A percentile compares a stretch with the other conserved stretches of the same genome.
These are phyloP conservation scores for Tenrec ecaudatus DNA, from an alignment of 2,113 vertebrate genomes.

Conservation along the genomic window DNA sequence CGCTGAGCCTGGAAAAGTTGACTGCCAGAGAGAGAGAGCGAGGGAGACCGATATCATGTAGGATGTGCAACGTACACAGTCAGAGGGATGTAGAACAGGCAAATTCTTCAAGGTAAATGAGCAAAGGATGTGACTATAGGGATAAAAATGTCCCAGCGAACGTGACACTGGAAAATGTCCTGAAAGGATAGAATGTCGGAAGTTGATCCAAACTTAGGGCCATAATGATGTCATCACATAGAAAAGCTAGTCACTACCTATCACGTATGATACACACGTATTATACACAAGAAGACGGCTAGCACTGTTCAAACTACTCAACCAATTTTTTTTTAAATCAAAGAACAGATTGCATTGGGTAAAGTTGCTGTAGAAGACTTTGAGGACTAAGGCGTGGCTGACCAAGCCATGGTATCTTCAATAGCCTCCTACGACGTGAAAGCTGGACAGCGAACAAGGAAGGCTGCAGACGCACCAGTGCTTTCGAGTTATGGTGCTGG, in stretches of 20 bases:
- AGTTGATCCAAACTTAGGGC: background rate
- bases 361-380: too few relatives aligned
- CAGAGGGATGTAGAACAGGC: background rate
- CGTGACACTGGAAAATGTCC: background rate
- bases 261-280: too few relatives aligned
- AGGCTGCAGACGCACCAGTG: too few relatives aligned
- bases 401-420: too few relatives aligned
- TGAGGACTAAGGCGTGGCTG: too few relatives aligned
- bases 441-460: too few relatives aligned
- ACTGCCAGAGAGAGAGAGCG: background rate
- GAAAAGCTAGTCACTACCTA: too few relatives aligned
- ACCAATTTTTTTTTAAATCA: background rate
- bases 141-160: background rate
- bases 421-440: too few relatives aligned
- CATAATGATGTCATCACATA: too few relatives aligned
- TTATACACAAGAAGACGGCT: background rate
- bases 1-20: accelerated
- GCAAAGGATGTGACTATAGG: background rate
- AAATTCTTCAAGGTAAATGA: accelerated
- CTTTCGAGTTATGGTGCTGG: too few relatives aligned
- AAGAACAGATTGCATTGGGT: too few relatives aligned
- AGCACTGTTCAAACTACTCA: background rate
- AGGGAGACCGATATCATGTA: background rate
- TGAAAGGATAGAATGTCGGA: background rate
- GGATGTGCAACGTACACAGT: background rate